These are phyloP conservation scores for Toxostoma redivivum DNA, from an alignment of 2,113 vertebrate genomes.

Conservation along the genomic window DNA sequence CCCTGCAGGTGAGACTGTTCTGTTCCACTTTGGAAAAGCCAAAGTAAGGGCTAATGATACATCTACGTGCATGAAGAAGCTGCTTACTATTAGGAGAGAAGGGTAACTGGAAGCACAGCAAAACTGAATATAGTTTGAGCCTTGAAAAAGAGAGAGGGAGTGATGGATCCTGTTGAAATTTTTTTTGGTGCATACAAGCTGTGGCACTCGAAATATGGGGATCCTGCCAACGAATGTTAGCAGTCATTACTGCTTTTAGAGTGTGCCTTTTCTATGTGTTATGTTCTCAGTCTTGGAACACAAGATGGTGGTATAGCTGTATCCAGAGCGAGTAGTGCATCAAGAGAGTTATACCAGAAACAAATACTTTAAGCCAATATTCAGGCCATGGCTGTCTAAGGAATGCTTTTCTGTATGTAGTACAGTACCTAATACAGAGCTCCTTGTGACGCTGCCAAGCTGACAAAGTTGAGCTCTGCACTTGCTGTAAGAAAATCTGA, in stretches of 20 bases:
- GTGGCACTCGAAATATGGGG: background rate
- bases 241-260: background rate
- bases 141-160: background rate
- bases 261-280: background rate
- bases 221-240: background rate
- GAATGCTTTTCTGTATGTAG: background rate
- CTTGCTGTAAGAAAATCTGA: background rate
- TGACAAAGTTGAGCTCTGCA: background rate
- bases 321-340: background rate
- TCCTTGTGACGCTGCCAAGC: background rate
- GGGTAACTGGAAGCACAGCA: background rate
- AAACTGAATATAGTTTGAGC: background rate
- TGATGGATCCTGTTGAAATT: background rate
- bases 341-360: background rate
- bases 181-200: background rate
- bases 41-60: background rate
- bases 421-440: background rate
- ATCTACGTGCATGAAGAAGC: background rate
- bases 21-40: background rate
- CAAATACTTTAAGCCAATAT: background rate
- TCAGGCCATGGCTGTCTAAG: background rate
- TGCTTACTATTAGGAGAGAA: background rate
- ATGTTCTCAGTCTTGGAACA: background rate
- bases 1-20: background rate
- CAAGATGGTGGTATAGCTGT: background rate